Base-by-base conservation (phyloP, 2,888 invertebrate genomes). In the Neria commutata region DNA sequence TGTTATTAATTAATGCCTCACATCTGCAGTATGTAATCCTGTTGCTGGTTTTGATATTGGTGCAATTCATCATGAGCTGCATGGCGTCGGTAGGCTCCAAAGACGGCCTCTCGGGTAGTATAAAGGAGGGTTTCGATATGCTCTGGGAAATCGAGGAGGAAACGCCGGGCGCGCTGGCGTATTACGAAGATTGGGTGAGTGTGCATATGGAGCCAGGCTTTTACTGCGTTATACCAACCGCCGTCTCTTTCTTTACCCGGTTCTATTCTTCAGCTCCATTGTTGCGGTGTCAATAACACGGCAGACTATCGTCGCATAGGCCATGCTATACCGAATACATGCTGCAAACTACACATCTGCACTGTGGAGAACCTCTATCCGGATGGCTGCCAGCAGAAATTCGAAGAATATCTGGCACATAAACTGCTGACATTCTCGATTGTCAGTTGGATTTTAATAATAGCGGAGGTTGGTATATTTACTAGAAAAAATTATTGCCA, bases 61-160 rank as follows among this genome's bases (percentile, higher is more conserved):
- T 63, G 21, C 74, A 77, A 58, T 63, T 77, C 33, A 62, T 77
- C 46, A 67, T 78, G 64, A 69, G 72, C n/a, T 72, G 76, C 65
- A 77, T 78, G 79, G 69, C 77, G 3, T 74, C 77, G 1, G 76
- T 74, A 17, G 78, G 78, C 53, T 74, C 75, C 2, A 66, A 72
- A 59, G 77, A 77, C 57, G 77, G 77, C 40, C 64, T 77, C 8
- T 69, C 77, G 47, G 77, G 74, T 45, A 76, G 78, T 60, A 72
- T 77, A 6, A 69, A 72, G 19, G 67, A 68, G 16, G 77, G 77
- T 17, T 77, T 77, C 24, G 75, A 78, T 10, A 54, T 63, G 19
- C 56, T 77, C 17, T 77, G 77, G 77, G 64, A 71, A 17, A 60
- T 61, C 5, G 78, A 77, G 34, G 55, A 67, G 10, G 70, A 71